Percentiles rank a stretch among this genome's conserved stretches.
Evolutionary conservation across 1,140 invertebrate species (phyloP).

Genomic region (Calliopsis andreniformis): DNA sequence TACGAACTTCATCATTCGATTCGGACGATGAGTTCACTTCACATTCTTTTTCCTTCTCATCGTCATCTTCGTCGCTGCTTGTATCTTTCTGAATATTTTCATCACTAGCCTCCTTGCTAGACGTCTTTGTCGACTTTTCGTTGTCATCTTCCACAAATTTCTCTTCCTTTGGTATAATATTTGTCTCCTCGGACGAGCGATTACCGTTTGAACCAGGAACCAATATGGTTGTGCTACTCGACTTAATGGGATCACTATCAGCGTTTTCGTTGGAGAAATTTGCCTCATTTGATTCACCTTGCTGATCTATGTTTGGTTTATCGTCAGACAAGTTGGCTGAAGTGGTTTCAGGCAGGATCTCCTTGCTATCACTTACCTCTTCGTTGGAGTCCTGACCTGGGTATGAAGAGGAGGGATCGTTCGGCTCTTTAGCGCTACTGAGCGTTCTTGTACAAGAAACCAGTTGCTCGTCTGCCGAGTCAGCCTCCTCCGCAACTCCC

Average conservation of each 20-base stretch:
- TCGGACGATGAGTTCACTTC: constrained; percentile 66
- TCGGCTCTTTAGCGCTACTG: constrained; percentile 67
- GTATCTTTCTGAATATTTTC: constrained; percentile 58
- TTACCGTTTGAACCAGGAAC: constrained; percentile 51
- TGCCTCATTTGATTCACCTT: constrained; percentile 73
- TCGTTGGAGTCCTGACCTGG: constrained; percentile 77
- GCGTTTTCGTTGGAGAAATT: constrained; percentile 66
- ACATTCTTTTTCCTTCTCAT: constrained; percentile 51
- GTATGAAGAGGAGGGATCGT: constrained; percentile 75
- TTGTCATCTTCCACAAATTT: constrained; percentile 41
- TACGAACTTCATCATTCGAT: constrained; percentile 60
- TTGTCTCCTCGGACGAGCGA: constrained; percentile 47
- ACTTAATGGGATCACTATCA: constrained; percentile 60
- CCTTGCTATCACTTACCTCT: constrained; percentile 82
- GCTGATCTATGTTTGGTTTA: constrained; percentile 81
- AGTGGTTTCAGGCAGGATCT: constrained; percentile 79
- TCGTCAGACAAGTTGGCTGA: constrained; percentile 81
- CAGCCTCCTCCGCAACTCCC: constrained; percentile 77
- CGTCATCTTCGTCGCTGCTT: constrained; percentile 66
- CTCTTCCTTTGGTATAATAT: constrained; percentile 43
- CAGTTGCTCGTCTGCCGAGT: constrained; percentile 76
- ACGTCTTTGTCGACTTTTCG: constrained; percentile 38
- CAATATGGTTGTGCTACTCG: constrained; percentile 51
- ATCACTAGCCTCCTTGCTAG: constrained; percentile 37
- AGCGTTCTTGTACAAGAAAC: constrained; percentile 66